These are phyloP conservation scores for Eleutherodactylus coqui DNA, from an alignment of 2,797 vertebrate species.

Conservation along the genomic window DNA sequence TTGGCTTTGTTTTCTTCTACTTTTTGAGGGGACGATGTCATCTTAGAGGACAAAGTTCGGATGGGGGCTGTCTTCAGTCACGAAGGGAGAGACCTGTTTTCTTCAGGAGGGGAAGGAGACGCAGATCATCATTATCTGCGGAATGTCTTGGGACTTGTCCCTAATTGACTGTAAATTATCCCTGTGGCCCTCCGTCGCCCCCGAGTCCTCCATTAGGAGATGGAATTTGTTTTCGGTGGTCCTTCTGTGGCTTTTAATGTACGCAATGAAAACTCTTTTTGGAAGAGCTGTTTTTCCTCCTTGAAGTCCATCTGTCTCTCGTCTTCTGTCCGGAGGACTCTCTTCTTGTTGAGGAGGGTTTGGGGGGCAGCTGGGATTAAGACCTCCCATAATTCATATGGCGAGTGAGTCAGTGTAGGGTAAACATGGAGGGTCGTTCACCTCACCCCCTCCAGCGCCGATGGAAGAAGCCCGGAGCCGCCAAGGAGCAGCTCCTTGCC, in stretches of 20 bases:
- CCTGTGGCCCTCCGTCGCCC: constrained; percentile 1
- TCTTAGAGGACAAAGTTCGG: background rate
- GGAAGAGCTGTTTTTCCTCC: constrained; percentile 46
- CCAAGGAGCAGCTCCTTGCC: background rate
- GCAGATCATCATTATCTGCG: constrained; percentile 37
- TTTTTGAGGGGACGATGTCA: background rate
- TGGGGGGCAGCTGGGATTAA: constrained; percentile 46
- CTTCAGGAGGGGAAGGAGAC: background rate
- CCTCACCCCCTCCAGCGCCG: constrained; percentile 43
- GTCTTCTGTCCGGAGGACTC: constrained; percentile 35
- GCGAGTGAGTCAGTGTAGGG: constrained; percentile 42
- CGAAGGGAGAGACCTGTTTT: too few species aligned
- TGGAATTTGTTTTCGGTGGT: constrained; percentile 35
- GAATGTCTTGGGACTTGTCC: constrained; percentile 43
- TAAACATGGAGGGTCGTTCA: constrained; percentile 36
- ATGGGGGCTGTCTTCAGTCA: background rate
- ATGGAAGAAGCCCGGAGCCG: background rate
- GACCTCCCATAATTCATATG: constrained; percentile 25
- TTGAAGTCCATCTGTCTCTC: constrained; percentile 59
- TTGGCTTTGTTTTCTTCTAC: background rate
- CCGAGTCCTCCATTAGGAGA: background rate
- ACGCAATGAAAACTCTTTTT: constrained; percentile 50
- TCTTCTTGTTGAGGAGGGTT: constrained; percentile 17
- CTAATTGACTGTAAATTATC: constrained; percentile 57
- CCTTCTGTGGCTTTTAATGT: constrained; percentile 50